A percentile compares a stretch with the other conserved stretches of the same genome.
phyloP scores from a whole-genome alignment of 2,113 vertebrate genomes.

The Eublepharis macularius region DNA sequence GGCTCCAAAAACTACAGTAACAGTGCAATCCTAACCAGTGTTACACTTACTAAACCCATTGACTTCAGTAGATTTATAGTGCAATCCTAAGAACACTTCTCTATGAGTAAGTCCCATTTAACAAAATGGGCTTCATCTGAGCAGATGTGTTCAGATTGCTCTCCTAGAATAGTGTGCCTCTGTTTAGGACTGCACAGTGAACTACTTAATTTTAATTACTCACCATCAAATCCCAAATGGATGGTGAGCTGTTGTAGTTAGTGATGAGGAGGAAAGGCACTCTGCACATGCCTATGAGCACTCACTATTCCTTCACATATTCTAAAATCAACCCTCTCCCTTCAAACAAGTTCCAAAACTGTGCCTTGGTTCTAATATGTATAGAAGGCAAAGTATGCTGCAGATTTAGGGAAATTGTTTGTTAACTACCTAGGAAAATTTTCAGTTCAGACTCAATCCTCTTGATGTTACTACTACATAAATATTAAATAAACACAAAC shows the following conservation, averaged over 20 bases:
- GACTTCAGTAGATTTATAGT: too few relatives aligned
- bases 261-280: not conserved
- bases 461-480: not conserved
- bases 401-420: not conserved
- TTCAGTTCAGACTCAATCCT: not conserved
- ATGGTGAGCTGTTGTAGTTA: not conserved
- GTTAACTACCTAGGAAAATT: not conserved
- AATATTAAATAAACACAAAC: constrained; percentile 2
- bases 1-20: too few relatives aligned
- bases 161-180: too few relatives aligned
- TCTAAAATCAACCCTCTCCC: not conserved
- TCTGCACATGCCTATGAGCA: not conserved
- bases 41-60: too few relatives aligned
- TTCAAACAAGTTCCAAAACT: not conserved
- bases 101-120: too few relatives aligned
- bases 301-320: not conserved
- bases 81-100: too few relatives aligned
- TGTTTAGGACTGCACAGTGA: too few relatives aligned
- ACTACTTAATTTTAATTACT: not conserved
- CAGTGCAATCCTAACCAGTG: too few relatives aligned
- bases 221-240: not conserved
- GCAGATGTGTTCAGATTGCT: too few relatives aligned
- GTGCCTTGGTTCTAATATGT: not conserved
- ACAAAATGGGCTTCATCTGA: too few relatives aligned
- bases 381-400: not conserved